A percentile compares a stretch with the other conserved stretches of the same genome.
Evolutionary conservation across 1,140 invertebrate species (phyloP).

Genomic region (Amyelois transitella): DNA sequence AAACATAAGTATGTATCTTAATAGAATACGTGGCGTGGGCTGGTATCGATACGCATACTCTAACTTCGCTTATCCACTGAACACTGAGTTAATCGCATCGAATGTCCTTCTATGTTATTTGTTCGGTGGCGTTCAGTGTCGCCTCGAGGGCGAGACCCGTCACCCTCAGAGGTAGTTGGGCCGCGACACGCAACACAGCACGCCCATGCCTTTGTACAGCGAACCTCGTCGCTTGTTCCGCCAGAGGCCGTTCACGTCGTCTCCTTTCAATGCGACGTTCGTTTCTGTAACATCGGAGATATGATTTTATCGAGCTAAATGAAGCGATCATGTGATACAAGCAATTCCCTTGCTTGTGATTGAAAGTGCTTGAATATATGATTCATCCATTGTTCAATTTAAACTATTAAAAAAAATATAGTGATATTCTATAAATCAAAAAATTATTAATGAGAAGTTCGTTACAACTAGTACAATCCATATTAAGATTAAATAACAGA

Average conservation of each 20-base stretch:
- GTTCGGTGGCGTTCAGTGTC: slow-evolving; percentile 18
- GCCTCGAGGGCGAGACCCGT: slow-evolving; percentile 49
- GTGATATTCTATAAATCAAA: too few species aligned
- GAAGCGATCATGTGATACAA: too few species aligned
- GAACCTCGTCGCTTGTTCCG: slow-evolving; percentile 77
- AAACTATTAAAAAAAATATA: too few species aligned
- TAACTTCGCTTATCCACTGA: slow-evolving; percentile 9
- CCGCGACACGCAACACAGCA: slow-evolving; percentile 79
- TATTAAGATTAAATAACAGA: too few species aligned
- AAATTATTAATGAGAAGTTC: too few species aligned
- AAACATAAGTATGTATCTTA: too few species aligned
- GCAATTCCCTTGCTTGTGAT: too few species aligned
- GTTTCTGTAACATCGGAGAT: slow-evolving; percentile 66
- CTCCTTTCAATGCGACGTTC: slow-evolving; percentile 73
- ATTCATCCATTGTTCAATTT: too few species aligned
- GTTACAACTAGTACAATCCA: too few species aligned
- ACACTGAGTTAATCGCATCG: slow-evolving; percentile 6
- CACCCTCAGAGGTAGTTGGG: slow-evolving; percentile 79
- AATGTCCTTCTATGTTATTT: slow-evolving; percentile 14
- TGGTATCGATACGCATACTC: background rate
- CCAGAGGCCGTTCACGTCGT: slow-evolving; percentile 77
- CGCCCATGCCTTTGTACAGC: slow-evolving; percentile 79
- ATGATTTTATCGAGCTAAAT: background rate
- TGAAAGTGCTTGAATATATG: too few species aligned
- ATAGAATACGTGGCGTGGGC: background rate